A percentile compares a stretch with the other conserved stretches of the same genome.
Evolutionary conservation across 1,140 invertebrate genomes (phyloP).

Genomic region (Choristoneura fumiferana): DNA sequence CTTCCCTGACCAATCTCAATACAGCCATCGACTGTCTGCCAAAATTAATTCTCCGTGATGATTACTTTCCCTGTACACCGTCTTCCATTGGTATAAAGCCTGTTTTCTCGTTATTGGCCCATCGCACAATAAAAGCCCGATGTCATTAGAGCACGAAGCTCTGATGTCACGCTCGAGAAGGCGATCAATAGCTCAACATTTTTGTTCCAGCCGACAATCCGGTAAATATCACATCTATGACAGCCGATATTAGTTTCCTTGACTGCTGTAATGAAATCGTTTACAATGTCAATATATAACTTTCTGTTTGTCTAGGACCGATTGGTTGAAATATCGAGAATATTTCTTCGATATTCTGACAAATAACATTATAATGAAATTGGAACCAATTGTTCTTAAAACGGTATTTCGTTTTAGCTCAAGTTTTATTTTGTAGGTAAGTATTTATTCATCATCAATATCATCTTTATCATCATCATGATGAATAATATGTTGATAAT

Average conservation of each 20-base stretch:
- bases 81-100: neutral
- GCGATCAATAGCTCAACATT: conserved; percentile 35
- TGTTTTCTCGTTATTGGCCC: neutral
- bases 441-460: too few relatives aligned
- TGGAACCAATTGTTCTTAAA: neutral
- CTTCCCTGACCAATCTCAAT: conserved; percentile 8
- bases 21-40: neutral
- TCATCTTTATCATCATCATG: too few relatives aligned
- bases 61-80: neutral
- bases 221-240: conserved; percentile 11
- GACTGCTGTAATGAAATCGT: conserved; percentile 15
- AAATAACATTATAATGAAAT: conserved; percentile 10
- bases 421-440: too few relatives aligned
- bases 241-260: conserved; percentile 10
- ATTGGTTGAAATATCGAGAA: conserved; percentile 5
- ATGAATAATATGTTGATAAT: too few relatives aligned
- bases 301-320: conserved; percentile 11
- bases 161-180: conserved; percentile 25
- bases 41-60: conserved; percentile 1
- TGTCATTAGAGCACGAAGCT: conserved; percentile 31
- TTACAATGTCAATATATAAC: conserved; percentile 16
- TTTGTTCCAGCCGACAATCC: conserved; percentile 24
- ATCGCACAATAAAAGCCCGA: conserved; percentile 24
- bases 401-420: neutral
- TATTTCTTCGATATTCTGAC: neutral